These are phyloP conservation scores for Zaprionus nigranus DNA, from an alignment of 1,140 invertebrate species.

Conservation along the genomic window DNA sequence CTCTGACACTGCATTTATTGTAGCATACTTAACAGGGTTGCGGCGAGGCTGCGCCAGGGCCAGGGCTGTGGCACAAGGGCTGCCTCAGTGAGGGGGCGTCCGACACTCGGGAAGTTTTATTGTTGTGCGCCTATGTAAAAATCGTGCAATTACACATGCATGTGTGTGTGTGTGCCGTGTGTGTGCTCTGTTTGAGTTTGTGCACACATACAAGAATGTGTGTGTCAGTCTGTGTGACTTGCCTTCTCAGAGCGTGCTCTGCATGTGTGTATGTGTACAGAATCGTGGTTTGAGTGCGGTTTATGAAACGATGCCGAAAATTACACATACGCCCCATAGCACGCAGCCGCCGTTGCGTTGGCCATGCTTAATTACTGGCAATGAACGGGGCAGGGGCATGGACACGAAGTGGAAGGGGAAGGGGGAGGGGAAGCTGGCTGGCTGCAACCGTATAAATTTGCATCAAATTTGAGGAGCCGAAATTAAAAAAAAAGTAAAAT, in stretches of 20 bases:
- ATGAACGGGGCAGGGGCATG: conserved; percentile 7
- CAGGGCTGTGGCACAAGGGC: not conserved
- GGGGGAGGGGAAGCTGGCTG: conserved; percentile 22
- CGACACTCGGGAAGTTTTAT: conserved; percentile 60
- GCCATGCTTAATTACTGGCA: conserved; percentile 74
- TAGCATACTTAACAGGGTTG: conserved; percentile 78
- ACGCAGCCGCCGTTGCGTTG: conserved; percentile 50
- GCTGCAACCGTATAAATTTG: conserved; percentile 67
- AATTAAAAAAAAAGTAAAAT: conserved; percentile 36
- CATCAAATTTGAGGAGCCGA: conserved; percentile 62
- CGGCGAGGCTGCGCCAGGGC: not conserved
- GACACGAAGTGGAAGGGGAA: not conserved
- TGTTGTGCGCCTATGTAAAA: conserved; percentile 77
- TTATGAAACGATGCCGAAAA: conserved; percentile 82
- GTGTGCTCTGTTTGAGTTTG: conserved; percentile 8
- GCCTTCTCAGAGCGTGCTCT: conserved; percentile 7
- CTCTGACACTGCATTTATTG: conserved; percentile 81
- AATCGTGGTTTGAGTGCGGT: conserved; percentile 49
- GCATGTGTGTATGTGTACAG: conserved; percentile 16
- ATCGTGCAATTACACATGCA: conserved; percentile 66
- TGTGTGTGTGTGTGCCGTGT: conserved; percentile 8
- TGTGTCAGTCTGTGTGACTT: conserved; percentile 9
- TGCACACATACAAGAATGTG: conserved; percentile 12
- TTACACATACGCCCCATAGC: conserved; percentile 81
- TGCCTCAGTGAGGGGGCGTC: not conserved